Evolutionary conservation across 2,888 invertebrate genomes (phyloP).

Genomic region (Diogma glabrata): DNA sequence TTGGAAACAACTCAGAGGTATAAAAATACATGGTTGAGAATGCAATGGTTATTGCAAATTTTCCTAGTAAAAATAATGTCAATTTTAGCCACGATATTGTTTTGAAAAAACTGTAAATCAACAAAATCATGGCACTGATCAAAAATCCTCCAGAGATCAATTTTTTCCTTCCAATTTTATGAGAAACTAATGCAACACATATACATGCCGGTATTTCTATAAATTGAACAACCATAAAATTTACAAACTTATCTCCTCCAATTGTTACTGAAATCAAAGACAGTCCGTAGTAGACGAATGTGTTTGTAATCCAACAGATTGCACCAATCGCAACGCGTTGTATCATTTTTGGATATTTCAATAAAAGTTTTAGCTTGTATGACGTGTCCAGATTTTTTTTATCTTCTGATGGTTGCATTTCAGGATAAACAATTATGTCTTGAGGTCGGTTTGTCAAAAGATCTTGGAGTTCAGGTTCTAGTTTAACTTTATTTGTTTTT

Average conservation of each 20-base stretch:
- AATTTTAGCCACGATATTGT: slow-evolving; percentile 25
- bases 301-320: slow-evolving; percentile 59
- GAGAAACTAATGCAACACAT: slow-evolving; percentile 44
- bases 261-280: slow-evolving; percentile 58
- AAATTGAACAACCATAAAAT: slow-evolving; percentile 41
- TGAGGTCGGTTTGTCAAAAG: neutral
- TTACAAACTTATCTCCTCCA: slow-evolving; percentile 55
- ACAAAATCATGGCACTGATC: slow-evolving; percentile 35
- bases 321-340: slow-evolving; percentile 40
- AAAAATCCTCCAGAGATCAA: slow-evolving; percentile 46
- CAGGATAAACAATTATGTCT: too few relatives aligned
- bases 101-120: neutral
- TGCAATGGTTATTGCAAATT: slow-evolving; percentile 46
- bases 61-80: slow-evolving; percentile 43
- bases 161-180: slow-evolving; percentile 45
- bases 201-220: slow-evolving; percentile 58
- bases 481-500: slow-evolving; percentile 35
- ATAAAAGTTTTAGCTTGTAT: too few relatives aligned
- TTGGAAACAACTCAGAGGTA: slow-evolving; percentile 53
- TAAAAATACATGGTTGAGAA: slow-evolving; percentile 48
- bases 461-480: neutral
- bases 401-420: too few relatives aligned
- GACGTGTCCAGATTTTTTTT: too few relatives aligned
- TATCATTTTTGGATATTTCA: slow-evolving; percentile 5
- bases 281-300: slow-evolving; percentile 62